Conservation (phyloP, 2,113 vertebrate genomes). For the Furnarius figulus region DNA sequence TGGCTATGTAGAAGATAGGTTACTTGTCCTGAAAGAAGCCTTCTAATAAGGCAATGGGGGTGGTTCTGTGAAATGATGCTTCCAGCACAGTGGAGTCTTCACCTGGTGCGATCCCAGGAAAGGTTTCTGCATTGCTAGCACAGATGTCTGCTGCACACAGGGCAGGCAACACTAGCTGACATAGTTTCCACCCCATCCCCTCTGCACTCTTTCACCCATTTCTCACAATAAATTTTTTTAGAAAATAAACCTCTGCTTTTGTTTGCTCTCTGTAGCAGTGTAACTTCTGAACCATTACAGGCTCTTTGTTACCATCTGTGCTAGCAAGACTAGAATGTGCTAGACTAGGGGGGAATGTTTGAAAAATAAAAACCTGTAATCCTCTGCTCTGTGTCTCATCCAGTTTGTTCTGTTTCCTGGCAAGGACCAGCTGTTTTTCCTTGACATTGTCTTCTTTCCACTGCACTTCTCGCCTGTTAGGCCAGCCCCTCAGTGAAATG, state of each 20-base stretch:
- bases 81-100: not conserved
- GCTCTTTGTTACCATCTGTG: slow-evolving; percentile 58
- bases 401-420: not conserved
- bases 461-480: not conserved
- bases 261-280: slow-evolving; percentile 55
- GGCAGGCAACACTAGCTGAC: not conserved
- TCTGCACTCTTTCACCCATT: not conserved
- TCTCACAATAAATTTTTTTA: not conserved
- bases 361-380: slow-evolving; percentile 72
- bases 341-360: slow-evolving; percentile 66
- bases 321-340: slow-evolving; percentile 66
- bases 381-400: slow-evolving; percentile 45
- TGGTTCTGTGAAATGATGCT: not conserved
- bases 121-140: slow-evolving; percentile 3
- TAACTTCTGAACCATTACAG: slow-evolving; percentile 36
- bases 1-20: not conserved
- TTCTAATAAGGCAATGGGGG: rapidly evolving
- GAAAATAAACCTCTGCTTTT: slow-evolving; percentile 36
- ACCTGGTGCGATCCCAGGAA: not conserved
- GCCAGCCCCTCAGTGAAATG: not conserved
- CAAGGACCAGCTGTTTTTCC: not conserved
- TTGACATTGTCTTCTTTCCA: not conserved
- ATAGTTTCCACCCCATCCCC: not conserved
- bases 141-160: not conserved
- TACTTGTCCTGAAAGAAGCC: not conserved